Evolutionary conservation across 2,888 invertebrate species (phyloP).

Genomic region (Scaptomyza polygonia): DNA sequence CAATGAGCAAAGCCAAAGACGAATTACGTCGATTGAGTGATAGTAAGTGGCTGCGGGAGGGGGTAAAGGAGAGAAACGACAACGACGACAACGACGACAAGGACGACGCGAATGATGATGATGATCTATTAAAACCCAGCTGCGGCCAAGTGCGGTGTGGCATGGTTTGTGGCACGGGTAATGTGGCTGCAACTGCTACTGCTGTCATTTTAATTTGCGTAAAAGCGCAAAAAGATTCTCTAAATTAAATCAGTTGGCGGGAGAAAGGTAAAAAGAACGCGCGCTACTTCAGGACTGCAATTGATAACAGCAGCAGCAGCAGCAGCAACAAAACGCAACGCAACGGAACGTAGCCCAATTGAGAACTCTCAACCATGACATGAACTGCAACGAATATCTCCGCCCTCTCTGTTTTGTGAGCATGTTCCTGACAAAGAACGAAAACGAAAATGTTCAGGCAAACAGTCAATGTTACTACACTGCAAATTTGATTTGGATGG

Average conservation of each 20-base stretch:
- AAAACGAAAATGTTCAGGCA: slow-evolving; percentile 57
- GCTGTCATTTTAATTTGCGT: slow-evolving; percentile 71
- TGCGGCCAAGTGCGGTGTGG: slow-evolving; percentile 31
- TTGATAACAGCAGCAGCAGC: slow-evolving; percentile 20
- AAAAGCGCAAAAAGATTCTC: slow-evolving; percentile 68
- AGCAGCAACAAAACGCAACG: slow-evolving; percentile 11
- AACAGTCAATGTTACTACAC: slow-evolving; percentile 46
- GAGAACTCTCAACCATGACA: slow-evolving; percentile 47
- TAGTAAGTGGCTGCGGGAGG: neutral
- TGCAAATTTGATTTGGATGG: slow-evolving; percentile 60
- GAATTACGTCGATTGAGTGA: neutral
- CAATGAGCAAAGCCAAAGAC: slow-evolving; percentile 6
- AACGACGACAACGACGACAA: slow-evolving; percentile 4
- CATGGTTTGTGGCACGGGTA: slow-evolving; percentile 11
- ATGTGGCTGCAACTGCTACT: slow-evolving; percentile 13
- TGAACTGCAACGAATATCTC: slow-evolving; percentile 20
- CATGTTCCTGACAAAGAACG: slow-evolving; percentile 6
- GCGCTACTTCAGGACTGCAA: slow-evolving; percentile 25
- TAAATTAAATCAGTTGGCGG: slow-evolving; percentile 70
- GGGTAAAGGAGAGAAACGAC: neutral
- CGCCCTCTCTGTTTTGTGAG: neutral
- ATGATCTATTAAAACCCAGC: slow-evolving; percentile 66
- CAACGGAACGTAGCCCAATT: slow-evolving; percentile 25
- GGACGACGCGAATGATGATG: slow-evolving; percentile 27
- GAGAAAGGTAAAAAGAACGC: slow-evolving; percentile 6